A percentile compares a stretch with the other conserved stretches of the same genome.
phyloP scores from a whole-genome alignment of 2,888 invertebrate genomes.

The Branchipolynoe longqiensis region DNA sequence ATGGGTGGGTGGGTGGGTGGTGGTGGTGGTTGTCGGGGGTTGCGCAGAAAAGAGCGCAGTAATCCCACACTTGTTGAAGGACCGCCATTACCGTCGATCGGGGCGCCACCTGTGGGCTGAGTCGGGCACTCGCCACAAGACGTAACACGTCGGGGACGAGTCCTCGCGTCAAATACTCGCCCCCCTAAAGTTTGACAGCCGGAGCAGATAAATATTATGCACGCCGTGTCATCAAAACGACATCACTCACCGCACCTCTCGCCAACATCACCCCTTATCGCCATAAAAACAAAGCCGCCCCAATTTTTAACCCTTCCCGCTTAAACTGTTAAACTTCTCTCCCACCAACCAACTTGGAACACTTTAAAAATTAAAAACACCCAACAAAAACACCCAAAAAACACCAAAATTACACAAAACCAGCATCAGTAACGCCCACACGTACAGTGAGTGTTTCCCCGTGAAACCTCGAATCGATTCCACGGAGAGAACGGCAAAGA shows the following conservation, averaged over 20 bases:
- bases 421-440: background rate
- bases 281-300: constrained; percentile 37
- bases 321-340: background rate
- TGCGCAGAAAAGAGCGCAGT: background rate
- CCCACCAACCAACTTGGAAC: background rate
- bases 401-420: background rate
- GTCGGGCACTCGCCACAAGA: background rate
- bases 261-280: constrained; percentile 16
- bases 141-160: constrained; percentile 26
- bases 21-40: background rate
- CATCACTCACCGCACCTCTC: constrained; percentile 13
- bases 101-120: constrained; percentile 1
- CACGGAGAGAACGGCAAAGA: background rate
- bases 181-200: constrained; percentile 26
- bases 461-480: background rate
- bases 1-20: background rate
- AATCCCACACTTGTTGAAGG: background rate
- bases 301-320: constrained; percentile 23
- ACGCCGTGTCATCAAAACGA: constrained; percentile 15
- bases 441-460: background rate
- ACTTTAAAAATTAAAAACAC: background rate
- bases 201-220: constrained; percentile 44
- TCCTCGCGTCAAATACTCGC: background rate
- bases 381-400: background rate
- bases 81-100: constrained; percentile 24